Evolutionary conservation across 2,797 vertebrate genomes (phyloP).

Genomic region (Enteromius viviparus): DNA sequence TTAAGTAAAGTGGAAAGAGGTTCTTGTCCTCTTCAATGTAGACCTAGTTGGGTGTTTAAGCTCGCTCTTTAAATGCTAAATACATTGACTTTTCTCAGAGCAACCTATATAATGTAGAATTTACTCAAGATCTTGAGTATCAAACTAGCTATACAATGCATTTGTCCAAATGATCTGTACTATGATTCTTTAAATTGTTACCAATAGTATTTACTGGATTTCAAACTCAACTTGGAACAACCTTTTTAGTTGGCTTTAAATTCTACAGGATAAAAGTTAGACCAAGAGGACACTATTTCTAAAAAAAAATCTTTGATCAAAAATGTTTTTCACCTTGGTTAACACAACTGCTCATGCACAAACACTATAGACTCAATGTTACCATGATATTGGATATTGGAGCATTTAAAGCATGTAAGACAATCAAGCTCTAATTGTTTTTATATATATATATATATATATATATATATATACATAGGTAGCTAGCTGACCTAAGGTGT

Average conservation of each 20-base stretch:
- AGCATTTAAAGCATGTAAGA: neutral
- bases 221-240: too few species aligned
- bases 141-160: neutral
- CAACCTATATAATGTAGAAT: neutral
- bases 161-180: neutral
- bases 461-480: too few species aligned
- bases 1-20: too few species aligned
- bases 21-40: too few species aligned
- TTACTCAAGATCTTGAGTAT: neutral
- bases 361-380: neutral
- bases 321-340: neutral
- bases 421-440: neutral
- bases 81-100: neutral
- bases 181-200: neutral
- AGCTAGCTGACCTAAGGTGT: too few species aligned
- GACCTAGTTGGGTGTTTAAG: too few species aligned
- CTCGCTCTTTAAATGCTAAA: too few species aligned
- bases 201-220: neutral
- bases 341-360: neutral
- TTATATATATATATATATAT: too few species aligned
- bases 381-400: neutral
- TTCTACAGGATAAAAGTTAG: neutral
- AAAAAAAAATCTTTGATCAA: too few species aligned
- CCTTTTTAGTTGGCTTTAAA: too few species aligned
- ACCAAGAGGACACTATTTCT: neutral